Evolutionary conservation across 1,140 invertebrate genomes (phyloP).

Genomic region (Vanessa tameamea): DNA sequence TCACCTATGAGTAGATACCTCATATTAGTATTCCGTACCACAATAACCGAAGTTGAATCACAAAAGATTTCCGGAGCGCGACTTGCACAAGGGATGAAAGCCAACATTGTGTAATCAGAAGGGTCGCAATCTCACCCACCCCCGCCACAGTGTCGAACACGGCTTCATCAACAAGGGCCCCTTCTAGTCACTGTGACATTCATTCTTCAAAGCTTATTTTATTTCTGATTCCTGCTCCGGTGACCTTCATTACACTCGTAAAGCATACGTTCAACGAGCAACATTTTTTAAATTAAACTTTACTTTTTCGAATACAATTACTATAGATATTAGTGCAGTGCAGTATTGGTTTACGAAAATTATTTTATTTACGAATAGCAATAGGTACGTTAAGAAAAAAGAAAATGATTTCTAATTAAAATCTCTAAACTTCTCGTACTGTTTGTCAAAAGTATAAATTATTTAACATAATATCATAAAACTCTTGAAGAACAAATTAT

Average conservation of each 20-base stretch:
- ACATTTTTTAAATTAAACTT: too few species aligned
- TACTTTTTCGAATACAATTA: too few species aligned
- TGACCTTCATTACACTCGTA: conserved; percentile 43
- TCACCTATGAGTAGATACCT: conserved; percentile 52
- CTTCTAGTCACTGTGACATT: conserved; percentile 74
- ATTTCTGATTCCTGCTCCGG: conserved; percentile 41
- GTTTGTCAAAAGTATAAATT: too few species aligned
- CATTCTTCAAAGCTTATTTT: conserved; percentile 56
- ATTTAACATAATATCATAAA: too few species aligned
- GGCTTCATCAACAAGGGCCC: conserved; percentile 75
- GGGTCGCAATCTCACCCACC: conserved; percentile 76
- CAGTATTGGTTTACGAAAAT: too few species aligned
- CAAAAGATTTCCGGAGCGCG: conserved; percentile 79
- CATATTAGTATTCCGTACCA: conserved; percentile 77
- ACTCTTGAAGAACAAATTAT: too few species aligned
- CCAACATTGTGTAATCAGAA: conserved; percentile 80
- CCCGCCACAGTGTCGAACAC: conserved; percentile 66
- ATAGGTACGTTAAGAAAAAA: too few species aligned
- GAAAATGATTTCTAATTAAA: too few species aligned
- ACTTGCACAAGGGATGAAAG: conserved; percentile 79
- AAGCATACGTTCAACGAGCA: conserved; percentile 20
- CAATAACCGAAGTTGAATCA: conserved; percentile 78
- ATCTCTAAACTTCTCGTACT: too few species aligned
- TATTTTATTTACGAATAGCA: too few species aligned
- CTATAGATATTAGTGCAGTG: too few species aligned